Percentiles rank a stretch among this genome's conserved stretches.
phyloP scores from a whole-genome alignment of 2,113 vertebrate species.

The Amphiprion ocellaris region DNA sequence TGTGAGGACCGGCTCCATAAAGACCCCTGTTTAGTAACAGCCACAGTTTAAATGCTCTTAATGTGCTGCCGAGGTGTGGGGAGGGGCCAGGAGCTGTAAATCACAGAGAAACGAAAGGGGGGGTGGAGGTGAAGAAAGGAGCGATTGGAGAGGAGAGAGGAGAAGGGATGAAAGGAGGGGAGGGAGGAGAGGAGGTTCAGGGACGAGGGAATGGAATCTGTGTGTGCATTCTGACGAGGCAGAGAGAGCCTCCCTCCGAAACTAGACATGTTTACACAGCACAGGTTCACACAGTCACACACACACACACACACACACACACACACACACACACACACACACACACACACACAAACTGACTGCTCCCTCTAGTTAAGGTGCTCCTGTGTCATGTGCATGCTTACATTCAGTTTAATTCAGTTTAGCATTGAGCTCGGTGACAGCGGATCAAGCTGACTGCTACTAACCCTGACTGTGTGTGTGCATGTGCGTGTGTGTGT shows the following conservation, averaged over 20 bases:
- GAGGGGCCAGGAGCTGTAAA: slow-evolving; percentile 75
- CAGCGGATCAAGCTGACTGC: slow-evolving; percentile 21
- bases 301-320: slow-evolving; percentile 34
- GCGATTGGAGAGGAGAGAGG: slow-evolving; percentile 35
- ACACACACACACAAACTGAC: slow-evolving; percentile 25
- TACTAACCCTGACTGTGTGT: neutral
- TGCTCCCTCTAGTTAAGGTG: slow-evolving; percentile 44
- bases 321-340: slow-evolving; percentile 52
- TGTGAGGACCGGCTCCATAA: slow-evolving; percentile 76
- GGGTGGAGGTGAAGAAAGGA: slow-evolving; percentile 46
- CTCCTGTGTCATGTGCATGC: slow-evolving; percentile 38
- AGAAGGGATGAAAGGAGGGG: slow-evolving; percentile 11
- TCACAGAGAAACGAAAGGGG: slow-evolving; percentile 50
- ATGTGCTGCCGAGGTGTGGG: slow-evolving; percentile 77
- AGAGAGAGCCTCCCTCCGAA: slow-evolving; percentile 59
- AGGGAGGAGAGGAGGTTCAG: slow-evolving; percentile 26
- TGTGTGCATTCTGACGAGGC: slow-evolving; percentile 73
- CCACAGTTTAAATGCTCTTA: slow-evolving; percentile 81
- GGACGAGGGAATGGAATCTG: slow-evolving; percentile 68
- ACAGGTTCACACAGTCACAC: slow-evolving; percentile 60
- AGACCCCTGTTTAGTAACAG: slow-evolving; percentile 81
- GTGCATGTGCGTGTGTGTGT: slow-evolving; percentile 33
- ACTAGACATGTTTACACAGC: slow-evolving; percentile 73
- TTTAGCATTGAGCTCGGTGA: slow-evolving; percentile 49
- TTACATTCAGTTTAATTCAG: slow-evolving; percentile 51